Percentiles rank a stretch among this genome's conserved stretches.
Evolutionary conservation across 2,797 vertebrate species (phyloP).

Genomic region (Hypotaenidia okinawae): DNA sequence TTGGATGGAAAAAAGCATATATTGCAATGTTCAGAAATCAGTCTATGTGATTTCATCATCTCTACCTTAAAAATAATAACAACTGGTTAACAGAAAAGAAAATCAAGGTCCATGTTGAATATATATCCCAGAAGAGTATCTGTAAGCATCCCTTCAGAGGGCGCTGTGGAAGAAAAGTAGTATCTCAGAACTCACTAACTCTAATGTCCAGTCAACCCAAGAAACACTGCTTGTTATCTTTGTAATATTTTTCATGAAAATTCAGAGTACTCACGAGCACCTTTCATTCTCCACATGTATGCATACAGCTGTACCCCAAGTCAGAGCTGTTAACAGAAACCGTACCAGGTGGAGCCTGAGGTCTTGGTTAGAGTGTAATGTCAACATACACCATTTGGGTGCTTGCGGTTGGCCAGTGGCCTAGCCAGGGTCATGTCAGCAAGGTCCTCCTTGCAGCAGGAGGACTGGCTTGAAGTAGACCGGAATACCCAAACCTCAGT

Average conservation of each 20-base stretch:
- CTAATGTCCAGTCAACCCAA: neutral
- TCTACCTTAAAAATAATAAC: neutral
- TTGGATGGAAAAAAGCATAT: slow-evolving; percentile 56
- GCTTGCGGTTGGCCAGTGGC: neutral
- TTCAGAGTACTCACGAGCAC: neutral
- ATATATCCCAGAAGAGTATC: neutral
- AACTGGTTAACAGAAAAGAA: neutral
- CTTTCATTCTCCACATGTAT: neutral
- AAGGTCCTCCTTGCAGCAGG: neutral
- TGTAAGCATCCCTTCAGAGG: neutral
- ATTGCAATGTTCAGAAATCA: slow-evolving; percentile 50
- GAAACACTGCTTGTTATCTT: neutral
- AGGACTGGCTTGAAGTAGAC: neutral
- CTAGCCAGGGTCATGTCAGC: neutral
- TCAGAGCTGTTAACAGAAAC: neutral
- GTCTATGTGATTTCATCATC: slow-evolving; percentile 34
- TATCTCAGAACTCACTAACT: neutral
- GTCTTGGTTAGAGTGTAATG: neutral
- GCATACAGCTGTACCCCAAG: neutral
- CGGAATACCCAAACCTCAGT: neutral
- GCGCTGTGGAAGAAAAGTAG: neutral
- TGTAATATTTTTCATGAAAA: neutral
- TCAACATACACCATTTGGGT: no score
- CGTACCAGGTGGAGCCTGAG: neutral
- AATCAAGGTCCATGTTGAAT: neutral